Percentiles rank a stretch among this genome's conserved stretches.
Evolutionary conservation across 2,113 vertebrate genomes (phyloP).

Genomic region (Vulpes lagopus): DNA sequence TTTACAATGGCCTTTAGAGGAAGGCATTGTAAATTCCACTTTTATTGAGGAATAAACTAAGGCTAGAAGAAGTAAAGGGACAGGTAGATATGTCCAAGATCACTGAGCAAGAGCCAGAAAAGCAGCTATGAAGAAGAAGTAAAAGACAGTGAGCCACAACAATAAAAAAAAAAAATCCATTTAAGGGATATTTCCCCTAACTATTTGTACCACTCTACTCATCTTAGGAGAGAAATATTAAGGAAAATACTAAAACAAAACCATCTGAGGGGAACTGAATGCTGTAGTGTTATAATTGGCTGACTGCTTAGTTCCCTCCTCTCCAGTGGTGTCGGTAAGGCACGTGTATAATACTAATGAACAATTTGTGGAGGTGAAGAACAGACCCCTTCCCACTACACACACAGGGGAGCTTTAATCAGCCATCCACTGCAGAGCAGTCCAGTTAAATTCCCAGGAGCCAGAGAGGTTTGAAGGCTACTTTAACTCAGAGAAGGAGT

Average conservation of each 20-base stretch:
- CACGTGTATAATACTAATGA: background rate
- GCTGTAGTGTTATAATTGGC: background rate
- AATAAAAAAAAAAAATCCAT: background rate
- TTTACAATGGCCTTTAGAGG: background rate
- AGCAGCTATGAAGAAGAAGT: background rate
- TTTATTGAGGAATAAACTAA: constrained; percentile 25
- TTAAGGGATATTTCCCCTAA: background rate
- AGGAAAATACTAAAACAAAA: background rate
- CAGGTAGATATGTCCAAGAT: background rate
- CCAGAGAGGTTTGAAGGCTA: constrained; percentile 12
- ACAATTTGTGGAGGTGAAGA: background rate
- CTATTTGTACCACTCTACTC: background rate
- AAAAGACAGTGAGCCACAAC: background rate
- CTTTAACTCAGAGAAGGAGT: constrained; percentile 55
- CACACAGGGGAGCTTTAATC: background rate
- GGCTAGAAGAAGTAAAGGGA: background rate
- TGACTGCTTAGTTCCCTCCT: background rate
- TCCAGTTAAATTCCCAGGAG: background rate
- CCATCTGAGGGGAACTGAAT: background rate
- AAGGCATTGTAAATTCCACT: background rate
- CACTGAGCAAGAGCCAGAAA: background rate
- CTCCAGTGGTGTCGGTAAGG: background rate
- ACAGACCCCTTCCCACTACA: background rate
- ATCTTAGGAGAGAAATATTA: background rate
- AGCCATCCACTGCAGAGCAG: background rate